Evolutionary conservation across 2,113 vertebrate species (phyloP).

Genomic region (Butorides virescens): DNA sequence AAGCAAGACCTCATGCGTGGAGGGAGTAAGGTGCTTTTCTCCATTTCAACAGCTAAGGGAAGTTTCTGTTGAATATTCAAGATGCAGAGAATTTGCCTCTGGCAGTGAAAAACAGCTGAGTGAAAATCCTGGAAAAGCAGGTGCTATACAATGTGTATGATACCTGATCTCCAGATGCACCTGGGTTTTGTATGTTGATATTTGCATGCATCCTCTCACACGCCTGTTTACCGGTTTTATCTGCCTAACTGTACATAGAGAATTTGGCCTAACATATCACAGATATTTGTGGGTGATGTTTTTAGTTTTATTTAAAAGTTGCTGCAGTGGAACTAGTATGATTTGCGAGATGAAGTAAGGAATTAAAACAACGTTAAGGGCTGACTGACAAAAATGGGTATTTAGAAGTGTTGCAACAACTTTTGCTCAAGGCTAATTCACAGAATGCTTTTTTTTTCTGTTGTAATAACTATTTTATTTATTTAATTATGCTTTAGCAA

Average conservation of each 20-base stretch:
- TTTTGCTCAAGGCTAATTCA: not conserved
- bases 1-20: not conserved
- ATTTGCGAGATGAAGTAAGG: not conserved
- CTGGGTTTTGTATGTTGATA: not conserved
- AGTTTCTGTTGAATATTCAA: not conserved
- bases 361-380: not conserved
- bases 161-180: not conserved
- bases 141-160: not conserved
- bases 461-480: not conserved
- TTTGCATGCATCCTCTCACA: not conserved
- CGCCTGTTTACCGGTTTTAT: not conserved
- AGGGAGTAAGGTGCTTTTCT: not conserved
- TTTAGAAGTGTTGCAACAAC: not conserved
- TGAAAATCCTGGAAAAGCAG: not conserved
- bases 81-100: not conserved
- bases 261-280: not conserved
- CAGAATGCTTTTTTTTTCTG: not conserved
- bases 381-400: not conserved
- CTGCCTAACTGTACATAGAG: not conserved
- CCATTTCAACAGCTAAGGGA: not conserved
- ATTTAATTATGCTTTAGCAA: not conserved
- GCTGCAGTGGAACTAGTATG: not conserved
- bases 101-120: not conserved
- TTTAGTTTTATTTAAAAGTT: not conserved
- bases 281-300: not conserved